Percentiles rank a stretch among this genome's conserved stretches.
Evolutionary conservation across 2,113 vertebrate species (phyloP).

Genomic region (Nipponia nippon): DNA sequence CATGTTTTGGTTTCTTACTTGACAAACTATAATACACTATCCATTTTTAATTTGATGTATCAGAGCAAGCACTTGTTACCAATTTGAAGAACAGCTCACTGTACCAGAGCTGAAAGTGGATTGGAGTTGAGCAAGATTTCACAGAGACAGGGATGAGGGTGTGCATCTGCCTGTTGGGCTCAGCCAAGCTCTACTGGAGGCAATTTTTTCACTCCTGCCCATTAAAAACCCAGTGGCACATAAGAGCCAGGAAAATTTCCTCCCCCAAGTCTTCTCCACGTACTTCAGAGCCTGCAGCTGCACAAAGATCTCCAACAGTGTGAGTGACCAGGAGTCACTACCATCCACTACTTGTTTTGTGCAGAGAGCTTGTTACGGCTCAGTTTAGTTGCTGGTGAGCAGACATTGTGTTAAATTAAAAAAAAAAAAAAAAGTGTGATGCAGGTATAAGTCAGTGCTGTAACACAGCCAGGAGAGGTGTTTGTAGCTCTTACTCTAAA

Average conservation of each 20-base stretch:
- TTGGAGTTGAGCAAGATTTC: not conserved
- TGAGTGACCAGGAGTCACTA: not conserved
- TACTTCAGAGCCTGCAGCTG: not conserved
- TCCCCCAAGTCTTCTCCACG: not conserved
- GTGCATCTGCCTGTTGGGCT: not conserved
- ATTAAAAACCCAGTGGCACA: not conserved
- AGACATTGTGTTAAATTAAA: not conserved
- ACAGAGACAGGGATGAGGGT: not conserved
- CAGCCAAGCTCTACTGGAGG: not conserved
- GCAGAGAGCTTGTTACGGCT: not conserved
- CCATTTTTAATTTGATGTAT: conserved; percentile 74
- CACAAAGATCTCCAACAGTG: not conserved
- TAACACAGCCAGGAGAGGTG: not conserved
- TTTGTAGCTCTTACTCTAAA: not conserved
- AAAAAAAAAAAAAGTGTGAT: not conserved
- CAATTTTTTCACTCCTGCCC: not conserved
- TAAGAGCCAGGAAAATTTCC: not conserved
- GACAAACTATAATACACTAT: conserved; percentile 69
- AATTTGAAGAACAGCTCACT: conserved; percentile 58
- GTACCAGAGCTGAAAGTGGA: not conserved
- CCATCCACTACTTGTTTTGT: not conserved
- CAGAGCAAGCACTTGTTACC: conserved; percentile 67
- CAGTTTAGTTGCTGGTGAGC: not conserved
- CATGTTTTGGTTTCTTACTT: conserved; percentile 68
- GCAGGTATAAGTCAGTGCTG: not conserved